Evolutionary conservation across 1,140 invertebrate genomes (phyloP), one percentile per base, ranked within the genome.

Genomic region (Calliopsis andreniformis): DNA sequence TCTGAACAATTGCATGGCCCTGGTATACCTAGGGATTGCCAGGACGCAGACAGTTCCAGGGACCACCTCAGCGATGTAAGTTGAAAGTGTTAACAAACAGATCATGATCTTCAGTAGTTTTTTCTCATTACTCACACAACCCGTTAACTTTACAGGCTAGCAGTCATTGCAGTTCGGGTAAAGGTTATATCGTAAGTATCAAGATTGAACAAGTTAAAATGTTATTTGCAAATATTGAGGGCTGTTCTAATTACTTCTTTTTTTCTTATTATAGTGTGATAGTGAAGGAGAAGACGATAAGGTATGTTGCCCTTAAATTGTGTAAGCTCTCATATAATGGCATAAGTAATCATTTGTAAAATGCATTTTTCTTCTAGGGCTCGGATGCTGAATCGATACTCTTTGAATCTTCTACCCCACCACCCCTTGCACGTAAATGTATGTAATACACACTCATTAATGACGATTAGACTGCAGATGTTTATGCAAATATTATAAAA

Each of bases 171-270:
- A 96, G 95, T 94, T 96, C 95, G 93, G 95, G 95, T 94, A 96
- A 96, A 95, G 95, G 95, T 94, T 96, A 96, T 96, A 96, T 96
- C 95, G 95, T 96, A 94, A 96, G 95, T 96, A 94, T 93, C 62
- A 91, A 87, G 79, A 77, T 39, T 66, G 53, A 23, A 20, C 14
- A 66, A 67, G 10, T 47, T 45, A 12, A 49, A 42, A 18, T 49
- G 12, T 35, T 51, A 20, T 1, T 25, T 42, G n/a, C 8, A n/a
- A 47, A 3, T n/a, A 8, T 16, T 49, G 18, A 25, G 8, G 2
- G 3, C 2, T 16, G 5, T 49, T n/a, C 28, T 35, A 72, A 83
- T 73, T 43, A 56, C 59, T 63, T 32, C 73, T 55, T 56, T 62
- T 78, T 92, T 92, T 92, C 87, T 87, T 93, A 87, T 96, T 96